Evolutionary conservation across 2,888 invertebrate species (phyloP), one percentile per base, ranked within the genome.

Genomic region (Nymphalis urticae): DNA sequence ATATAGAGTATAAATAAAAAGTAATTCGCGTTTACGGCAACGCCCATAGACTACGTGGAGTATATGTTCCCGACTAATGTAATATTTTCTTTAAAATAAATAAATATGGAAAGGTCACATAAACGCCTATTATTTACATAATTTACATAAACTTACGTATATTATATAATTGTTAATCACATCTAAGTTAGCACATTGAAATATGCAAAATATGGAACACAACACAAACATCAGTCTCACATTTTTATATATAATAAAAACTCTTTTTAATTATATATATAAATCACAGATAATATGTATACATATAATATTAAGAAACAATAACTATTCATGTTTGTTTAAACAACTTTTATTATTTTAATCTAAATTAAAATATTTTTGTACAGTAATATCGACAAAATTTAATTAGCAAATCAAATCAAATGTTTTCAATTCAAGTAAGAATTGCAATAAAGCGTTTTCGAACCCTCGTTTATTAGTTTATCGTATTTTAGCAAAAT

Each of bases 151-250:
- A 64, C 36, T 19, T 63, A 54, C 21, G 56, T 48, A 48, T 42
- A 54, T 53, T 36, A 47, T 56, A 53, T 62, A 58, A 5, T 58
- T 58, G 47, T 64, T 64, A 56, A 48, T 64, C 56, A 64, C 47
- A 64, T 62, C 16, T 64, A 64, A 56, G 48, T 24, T 48, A 47
- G 48, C 53, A 64, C 64, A 64, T 48, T 56, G 48, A 36, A 47
- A 47, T 47, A 54, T 13, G 42, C 58, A 58, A 53, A 48, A 42
- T 21, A 42, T 54, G n/a, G 27, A 47, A 56, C 64, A 56, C 64
- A 56, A 56, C n/a, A 24, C 42, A 24, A 36, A 59, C 50, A 17
- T 19, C 64, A 58, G 36, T 24, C 24, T 47, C 19, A 51, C 50
- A 42, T 6, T 19, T 42, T 58, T 13, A 42, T 13, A 50, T 50